phyloP scores from a whole-genome alignment of 2,797 vertebrate genomes.

The Pachyuromys duprasi region DNA sequence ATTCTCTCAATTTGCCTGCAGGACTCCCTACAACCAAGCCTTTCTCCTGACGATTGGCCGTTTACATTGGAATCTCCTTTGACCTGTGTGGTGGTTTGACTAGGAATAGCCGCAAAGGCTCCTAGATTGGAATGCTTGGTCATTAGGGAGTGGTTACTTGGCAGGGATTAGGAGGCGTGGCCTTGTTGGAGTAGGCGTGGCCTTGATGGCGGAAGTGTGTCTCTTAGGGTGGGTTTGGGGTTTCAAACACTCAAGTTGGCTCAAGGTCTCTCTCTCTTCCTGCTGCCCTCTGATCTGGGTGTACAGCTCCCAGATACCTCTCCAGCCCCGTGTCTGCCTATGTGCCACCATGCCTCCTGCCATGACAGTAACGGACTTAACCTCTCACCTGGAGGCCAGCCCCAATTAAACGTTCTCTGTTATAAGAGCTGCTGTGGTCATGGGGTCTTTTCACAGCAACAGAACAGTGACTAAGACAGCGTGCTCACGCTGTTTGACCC shows the following conservation, averaged over 20 bases:
- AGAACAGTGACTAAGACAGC: neutral
- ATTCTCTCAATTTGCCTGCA: neutral
- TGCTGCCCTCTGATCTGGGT: neutral
- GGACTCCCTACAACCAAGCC: neutral
- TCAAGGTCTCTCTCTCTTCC: neutral
- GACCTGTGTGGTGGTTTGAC: neutral
- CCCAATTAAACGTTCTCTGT: neutral
- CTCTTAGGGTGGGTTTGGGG: neutral
- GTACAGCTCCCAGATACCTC: neutral
- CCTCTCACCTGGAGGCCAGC: neutral
- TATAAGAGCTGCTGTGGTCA: neutral
- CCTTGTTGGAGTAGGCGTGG: neutral
- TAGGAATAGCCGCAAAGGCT: neutral
- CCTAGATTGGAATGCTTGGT: neutral
- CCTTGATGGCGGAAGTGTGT: neutral
- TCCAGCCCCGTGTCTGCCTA: neutral
- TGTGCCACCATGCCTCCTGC: neutral
- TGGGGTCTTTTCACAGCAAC: neutral
- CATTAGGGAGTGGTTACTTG: neutral
- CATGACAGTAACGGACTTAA: neutral
- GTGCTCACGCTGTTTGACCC: neutral
- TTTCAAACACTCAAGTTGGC: neutral
- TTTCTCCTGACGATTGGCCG: neutral
- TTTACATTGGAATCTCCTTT: slow-evolving; percentile 20
- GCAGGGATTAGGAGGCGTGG: neutral